phyloP scores from a whole-genome alignment of 2,888 invertebrate species.

The Idaea dimidiata region DNA sequence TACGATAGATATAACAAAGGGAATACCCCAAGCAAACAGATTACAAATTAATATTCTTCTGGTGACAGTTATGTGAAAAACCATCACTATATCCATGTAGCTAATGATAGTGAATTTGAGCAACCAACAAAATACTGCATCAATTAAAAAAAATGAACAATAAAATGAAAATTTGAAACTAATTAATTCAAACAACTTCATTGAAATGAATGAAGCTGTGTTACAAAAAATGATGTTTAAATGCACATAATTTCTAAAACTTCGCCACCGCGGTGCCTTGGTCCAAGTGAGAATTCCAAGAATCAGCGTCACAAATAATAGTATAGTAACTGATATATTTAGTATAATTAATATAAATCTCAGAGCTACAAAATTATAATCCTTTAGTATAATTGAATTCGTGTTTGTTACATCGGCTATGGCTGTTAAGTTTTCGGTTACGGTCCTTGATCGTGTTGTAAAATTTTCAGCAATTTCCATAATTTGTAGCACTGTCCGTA shows the following conservation, averaged over 20 bases:
- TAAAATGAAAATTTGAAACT: background rate
- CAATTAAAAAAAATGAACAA: background rate
- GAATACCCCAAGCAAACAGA: constrained; percentile 4
- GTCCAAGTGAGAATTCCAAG: background rate
- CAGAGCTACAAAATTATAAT: too few species aligned
- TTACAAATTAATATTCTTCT: constrained; percentile 5
- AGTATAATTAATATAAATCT: too few species aligned
- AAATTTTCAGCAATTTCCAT: too few species aligned
- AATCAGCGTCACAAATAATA: background rate
- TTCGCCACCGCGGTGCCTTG: background rate
- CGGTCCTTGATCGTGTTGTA: too few species aligned
- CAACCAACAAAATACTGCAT: background rate
- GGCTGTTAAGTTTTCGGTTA: too few species aligned
- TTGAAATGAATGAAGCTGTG: background rate
- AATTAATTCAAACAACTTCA: background rate
- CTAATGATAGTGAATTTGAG: background rate
- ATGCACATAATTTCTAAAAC: background rate
- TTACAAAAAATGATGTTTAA: background rate
- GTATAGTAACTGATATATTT: too few species aligned
- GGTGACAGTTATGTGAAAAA: background rate
- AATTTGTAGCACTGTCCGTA: too few species aligned
- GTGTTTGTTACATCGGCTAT: too few species aligned
- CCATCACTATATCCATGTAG: constrained; percentile 5
- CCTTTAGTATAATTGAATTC: too few species aligned
- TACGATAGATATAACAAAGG: too few species aligned